Conservation (phyloP, 2,888 invertebrate species). For the Sinotaia quadrata region DNA sequence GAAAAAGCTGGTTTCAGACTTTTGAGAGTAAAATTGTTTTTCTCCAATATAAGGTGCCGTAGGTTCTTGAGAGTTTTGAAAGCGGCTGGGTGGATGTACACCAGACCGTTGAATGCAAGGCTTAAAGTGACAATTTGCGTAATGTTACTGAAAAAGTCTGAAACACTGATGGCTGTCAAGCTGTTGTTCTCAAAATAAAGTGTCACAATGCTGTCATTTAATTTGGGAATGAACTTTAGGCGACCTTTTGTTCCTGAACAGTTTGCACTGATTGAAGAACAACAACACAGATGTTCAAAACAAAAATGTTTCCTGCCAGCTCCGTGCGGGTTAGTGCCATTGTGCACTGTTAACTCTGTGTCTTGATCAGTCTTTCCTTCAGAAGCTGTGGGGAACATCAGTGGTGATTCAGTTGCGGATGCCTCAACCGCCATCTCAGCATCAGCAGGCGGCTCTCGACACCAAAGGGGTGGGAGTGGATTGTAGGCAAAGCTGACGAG, state of each 20-base stretch:
- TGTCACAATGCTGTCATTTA: not conserved
- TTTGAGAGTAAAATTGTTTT: not conserved
- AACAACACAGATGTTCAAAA: no score
- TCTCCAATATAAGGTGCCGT: not conserved
- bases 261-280: not conserved
- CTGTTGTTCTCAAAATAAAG: slow-evolving; percentile 18
- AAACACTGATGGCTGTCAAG: not conserved
- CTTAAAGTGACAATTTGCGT: not conserved
- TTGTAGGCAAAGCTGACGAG: no score
- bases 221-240: not conserved
- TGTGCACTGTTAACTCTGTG: no score
- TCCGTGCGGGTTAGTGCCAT: no score
- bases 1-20: not conserved
- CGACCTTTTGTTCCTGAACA: slow-evolving; percentile 9
- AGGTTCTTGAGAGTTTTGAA: not conserved
- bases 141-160: slow-evolving; percentile 10
- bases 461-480: no score
- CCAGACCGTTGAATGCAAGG: slow-evolving; percentile 3
- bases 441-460: no score
- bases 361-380: no score
- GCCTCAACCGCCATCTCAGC: no score
- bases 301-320: no score
- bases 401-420: no score
- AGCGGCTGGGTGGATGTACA: not conserved
- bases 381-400: no score